phyloP scores from a whole-genome alignment of 1,140 invertebrate species.

The Anoplolepis gracilipes region DNA sequence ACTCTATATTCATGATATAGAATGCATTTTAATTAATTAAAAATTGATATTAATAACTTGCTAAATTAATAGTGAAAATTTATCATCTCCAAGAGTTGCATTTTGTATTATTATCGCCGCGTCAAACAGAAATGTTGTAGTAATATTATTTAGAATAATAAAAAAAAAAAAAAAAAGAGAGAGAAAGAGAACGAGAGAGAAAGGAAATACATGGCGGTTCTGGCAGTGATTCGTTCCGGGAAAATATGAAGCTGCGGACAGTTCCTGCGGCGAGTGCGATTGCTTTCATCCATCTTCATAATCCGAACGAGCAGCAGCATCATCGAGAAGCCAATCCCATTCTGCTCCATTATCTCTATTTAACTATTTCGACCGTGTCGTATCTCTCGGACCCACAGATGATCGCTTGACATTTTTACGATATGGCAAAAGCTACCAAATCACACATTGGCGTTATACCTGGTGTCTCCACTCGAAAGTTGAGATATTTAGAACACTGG shows the following conservation, averaged over 20 bases:
- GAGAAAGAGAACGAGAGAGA: background rate
- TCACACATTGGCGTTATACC: slow-evolving; percentile 42
- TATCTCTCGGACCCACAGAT: background rate
- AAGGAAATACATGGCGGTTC: background rate
- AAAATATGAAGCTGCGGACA: slow-evolving; percentile 26
- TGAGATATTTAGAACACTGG: slow-evolving; percentile 50
- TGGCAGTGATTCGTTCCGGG: slow-evolving; percentile 20
- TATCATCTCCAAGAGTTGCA: background rate
- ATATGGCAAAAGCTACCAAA: slow-evolving; percentile 10
- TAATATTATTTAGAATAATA: slow-evolving; percentile 17
- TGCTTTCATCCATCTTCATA: slow-evolving; percentile 63
- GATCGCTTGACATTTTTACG: slow-evolving; percentile 46
- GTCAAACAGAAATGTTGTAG: background rate
- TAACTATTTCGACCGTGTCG: slow-evolving; percentile 58
- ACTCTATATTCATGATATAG: no score
- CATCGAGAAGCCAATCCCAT: slow-evolving; percentile 58
- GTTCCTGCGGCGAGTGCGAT: slow-evolving; percentile 35
- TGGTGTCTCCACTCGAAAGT: slow-evolving; percentile 11
- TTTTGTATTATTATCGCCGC: background rate
- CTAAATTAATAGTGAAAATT: background rate
- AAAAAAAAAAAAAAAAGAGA: background rate
- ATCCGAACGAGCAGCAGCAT: slow-evolving; percentile 37
- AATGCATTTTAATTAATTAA: no score
- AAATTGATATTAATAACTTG: no score
- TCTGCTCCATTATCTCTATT: slow-evolving; percentile 63